Evolutionary conservation across 2,113 vertebrate species (phyloP).

Genomic region (Sarotherodon lohbergeri): DNA sequence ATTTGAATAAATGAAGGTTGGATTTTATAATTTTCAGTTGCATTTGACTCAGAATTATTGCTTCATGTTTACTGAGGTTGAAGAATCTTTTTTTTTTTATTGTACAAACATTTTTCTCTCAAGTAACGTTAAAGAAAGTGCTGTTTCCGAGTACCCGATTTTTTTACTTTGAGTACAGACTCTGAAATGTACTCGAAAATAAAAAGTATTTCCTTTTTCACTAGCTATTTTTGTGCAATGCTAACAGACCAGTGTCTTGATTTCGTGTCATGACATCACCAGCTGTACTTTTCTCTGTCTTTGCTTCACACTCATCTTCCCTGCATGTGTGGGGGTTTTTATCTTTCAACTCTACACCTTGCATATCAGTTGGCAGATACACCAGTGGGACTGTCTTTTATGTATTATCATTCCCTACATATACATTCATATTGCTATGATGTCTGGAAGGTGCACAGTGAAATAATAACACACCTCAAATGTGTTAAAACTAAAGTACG

Average conservation of each 20-base stretch:
- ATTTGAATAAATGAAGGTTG: no score
- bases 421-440: neutral
- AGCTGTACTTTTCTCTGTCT: neutral
- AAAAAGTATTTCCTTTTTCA: neutral
- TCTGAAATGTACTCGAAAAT: neutral
- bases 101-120: no score
- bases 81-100: no score
- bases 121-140: no score
- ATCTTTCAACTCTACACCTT: neutral
- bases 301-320: neutral
- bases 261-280: neutral
- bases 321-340: fast-evolving
- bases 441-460: neutral
- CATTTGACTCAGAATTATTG: no score
- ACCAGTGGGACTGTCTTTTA: neutral
- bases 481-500: neutral
- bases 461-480: neutral
- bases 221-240: neutral
- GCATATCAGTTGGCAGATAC: neutral
- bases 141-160: no score
- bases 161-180: no score
- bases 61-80: no score
- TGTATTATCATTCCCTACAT: neutral
- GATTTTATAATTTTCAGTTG: no score
- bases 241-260: neutral